Conservation (phyloP, 2,888 invertebrate genomes). For the Callyntrura guangdongensis region DNA sequence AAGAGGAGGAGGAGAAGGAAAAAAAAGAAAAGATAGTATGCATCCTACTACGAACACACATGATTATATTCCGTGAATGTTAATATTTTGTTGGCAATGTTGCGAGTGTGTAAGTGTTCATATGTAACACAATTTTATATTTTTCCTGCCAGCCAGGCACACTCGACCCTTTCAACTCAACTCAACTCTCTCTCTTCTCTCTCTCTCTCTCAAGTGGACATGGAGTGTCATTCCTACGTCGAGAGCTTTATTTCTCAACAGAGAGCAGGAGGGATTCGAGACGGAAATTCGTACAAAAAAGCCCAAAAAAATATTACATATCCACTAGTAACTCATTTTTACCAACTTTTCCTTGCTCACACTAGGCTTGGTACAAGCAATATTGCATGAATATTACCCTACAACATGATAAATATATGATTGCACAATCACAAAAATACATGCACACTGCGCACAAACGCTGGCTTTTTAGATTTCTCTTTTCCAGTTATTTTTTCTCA, state of each 20-base stretch:
- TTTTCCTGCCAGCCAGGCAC: slow-evolving; percentile 46
- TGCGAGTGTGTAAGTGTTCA: slow-evolving; percentile 27
- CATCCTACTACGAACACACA: slow-evolving; percentile 3
- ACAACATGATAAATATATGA: background rate
- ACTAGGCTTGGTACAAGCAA: background rate
- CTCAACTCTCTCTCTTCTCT: too few relatives aligned
- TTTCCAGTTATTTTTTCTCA: slow-evolving; percentile 10
- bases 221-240: slow-evolving; percentile 75
- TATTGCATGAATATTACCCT: slow-evolving; percentile 23
- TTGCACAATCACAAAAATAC: slow-evolving; percentile 47
- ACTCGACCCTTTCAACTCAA: slow-evolving; percentile 71
- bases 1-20: slow-evolving; percentile 41
- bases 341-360: slow-evolving; percentile 20
- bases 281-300: slow-evolving; percentile 65
- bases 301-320: slow-evolving; percentile 12
- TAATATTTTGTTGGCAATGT: slow-evolving; percentile 23
- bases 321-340: background rate
- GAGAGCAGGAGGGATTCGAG: slow-evolving; percentile 34
- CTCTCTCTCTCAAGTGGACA: slow-evolving; percentile 75
- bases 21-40: slow-evolving; percentile 9
- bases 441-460: background rate
- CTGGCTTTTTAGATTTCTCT: background rate
- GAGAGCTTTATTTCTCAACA: slow-evolving; percentile 39
- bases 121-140: slow-evolving; percentile 65
- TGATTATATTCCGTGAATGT: background rate